Base-by-base conservation (phyloP, 2,888 invertebrate genomes). In the Hypena proboscidalis region DNA sequence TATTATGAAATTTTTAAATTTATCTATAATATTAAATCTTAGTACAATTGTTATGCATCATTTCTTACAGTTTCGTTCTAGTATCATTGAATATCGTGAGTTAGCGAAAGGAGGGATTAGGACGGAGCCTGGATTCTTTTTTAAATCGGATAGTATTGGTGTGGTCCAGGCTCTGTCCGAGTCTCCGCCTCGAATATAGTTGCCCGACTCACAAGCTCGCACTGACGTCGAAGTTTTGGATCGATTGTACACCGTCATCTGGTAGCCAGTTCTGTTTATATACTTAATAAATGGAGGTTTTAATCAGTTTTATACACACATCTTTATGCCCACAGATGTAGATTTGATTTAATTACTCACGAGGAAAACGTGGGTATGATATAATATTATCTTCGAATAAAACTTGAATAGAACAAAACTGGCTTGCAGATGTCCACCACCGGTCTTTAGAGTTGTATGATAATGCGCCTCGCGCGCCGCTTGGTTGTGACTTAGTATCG, bases 401-500 rank as follows among this genome's bases (percentile, higher is more conserved):
- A n/a, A n/a, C n/a, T n/a, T n/a, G n/a, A n/a, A n/a, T n/a, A n/a
- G n/a, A n/a, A n/a, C n/a, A n/a, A n/a, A 8, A 32, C 31, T 19
- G 58, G 23, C 15, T 17, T 1, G 30, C 48, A 39, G 38, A 13
- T 6, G 36, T 23, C 11, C 13, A 10, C 14, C 10, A 15, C 35
- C 20, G 45, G 37, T 38, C 42, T 29, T 46, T 61, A 56, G 50
- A 47, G 55, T 56, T 47, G 61, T 64, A 51, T 46, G 56, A 46
- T 43, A 44, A 27, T 4, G 77, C 66, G 47, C 54, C 58, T 55
- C 61, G 67, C 8, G 74, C 77, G 74, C 70, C 70, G 81, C 79
- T 79, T 78, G 87, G 87, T 88, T 88, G 87, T 87, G 87, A 86
- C 77, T 78, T 83, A 78, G 73, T 70, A 74, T 75, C 77, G 83